Base-by-base conservation (phyloP, 1,140 invertebrate genomes). In the Brachionus asplanchnoidis region DNA sequence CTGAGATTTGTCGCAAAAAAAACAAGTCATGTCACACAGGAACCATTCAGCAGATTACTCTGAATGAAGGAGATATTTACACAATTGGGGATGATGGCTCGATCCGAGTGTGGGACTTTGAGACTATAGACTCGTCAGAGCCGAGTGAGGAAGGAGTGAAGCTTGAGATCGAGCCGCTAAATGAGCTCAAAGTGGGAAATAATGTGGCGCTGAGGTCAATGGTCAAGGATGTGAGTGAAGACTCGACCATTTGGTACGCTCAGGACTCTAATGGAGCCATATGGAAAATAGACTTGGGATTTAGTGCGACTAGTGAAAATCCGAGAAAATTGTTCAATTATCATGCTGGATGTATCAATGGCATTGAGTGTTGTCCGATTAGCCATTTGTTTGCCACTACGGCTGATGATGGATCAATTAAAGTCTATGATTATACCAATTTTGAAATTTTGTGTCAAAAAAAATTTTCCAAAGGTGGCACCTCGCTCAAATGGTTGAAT, bases 31-130 rank as follows among this genome's bases (percentile, higher is more conserved):
- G 95, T 88, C 95, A 97, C 86, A 87, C 90, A 2, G 93, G 91
- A 40, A 91, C 93, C 14, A 93, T 95, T 44, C 92, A 92, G 12
- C 93, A 94, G 86, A 93, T 97, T 78, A 92, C 94, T 84, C 93
- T 92, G 12, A 50, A 85, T 7, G 91, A 93, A 60, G 92, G 92
- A 40, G 92, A 92, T 86, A 87, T 93, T 12, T 91, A 92, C 86
- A 92, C 92, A 44, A 86, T 93, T 17, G 92, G 94, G 9, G 91
- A 93, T 86, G 95, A 96, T 89, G 95, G 95, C 0, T 94, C 92
- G 87, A 92, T 96, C 17, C 91, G 88, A 85, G 90, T 94, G 23
- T 97, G 95, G 95, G 94, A 93, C 87, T 95, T 95, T 91, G 94
- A 95, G 84, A 93, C 93, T 0, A 94, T 96, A 17, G 94, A 95